A percentile compares a stretch with the other conserved stretches of the same genome.
Conservation (phyloP, 2,797 vertebrate species). For the Cheracebus regulus region DNA sequence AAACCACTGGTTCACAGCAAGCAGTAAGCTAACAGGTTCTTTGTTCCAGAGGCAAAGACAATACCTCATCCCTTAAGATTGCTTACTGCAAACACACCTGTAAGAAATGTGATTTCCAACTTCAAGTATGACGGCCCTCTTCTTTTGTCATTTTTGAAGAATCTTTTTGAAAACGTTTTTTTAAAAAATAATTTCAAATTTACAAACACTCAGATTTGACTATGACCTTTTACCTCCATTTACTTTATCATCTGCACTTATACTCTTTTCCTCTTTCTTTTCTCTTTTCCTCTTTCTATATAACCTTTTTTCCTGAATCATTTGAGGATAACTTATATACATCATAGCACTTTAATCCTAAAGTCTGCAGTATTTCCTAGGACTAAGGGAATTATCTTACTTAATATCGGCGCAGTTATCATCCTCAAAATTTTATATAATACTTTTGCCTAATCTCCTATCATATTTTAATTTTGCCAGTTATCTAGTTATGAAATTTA, state of each 20-base stretch:
- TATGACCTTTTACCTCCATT: background rate
- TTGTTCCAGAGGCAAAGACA: background rate
- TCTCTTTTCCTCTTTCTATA: background rate
- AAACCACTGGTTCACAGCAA: background rate
- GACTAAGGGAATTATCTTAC: background rate
- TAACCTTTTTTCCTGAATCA: background rate
- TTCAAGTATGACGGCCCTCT: background rate
- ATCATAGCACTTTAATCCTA: background rate
- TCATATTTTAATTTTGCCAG: background rate
- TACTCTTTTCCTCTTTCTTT: too few relatives aligned
- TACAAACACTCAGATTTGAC: background rate
- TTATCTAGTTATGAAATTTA: background rate
- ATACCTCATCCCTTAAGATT: background rate
- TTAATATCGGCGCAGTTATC: background rate
- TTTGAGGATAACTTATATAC: background rate
- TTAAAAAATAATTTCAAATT: background rate
- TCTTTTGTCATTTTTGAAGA: slow-evolving; percentile 2
- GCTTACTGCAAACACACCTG: background rate
- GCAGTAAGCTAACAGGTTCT: background rate
- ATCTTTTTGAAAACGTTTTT: background rate
- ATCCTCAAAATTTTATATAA: background rate
- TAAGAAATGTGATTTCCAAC: background rate
- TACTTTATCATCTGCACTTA: background rate
- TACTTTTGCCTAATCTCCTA: background rate
- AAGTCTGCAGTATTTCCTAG: background rate